Percentiles rank a stretch among this genome's conserved stretches.
phyloP scores from a whole-genome alignment of 2,888 invertebrate genomes.

The Chrysolina haemoptera region DNA sequence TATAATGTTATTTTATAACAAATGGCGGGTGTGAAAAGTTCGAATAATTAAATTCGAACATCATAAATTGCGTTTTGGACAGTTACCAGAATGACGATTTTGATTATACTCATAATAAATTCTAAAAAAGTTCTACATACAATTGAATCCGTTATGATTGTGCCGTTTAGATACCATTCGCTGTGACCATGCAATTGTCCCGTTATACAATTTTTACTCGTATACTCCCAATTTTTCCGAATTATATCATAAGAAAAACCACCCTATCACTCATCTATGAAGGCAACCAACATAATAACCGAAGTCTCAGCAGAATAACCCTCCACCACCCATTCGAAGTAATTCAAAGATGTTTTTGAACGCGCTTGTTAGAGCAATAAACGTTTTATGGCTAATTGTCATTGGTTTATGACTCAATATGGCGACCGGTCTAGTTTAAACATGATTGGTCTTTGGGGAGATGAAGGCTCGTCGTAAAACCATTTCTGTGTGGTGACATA shows the following conservation, averaged over 20 bases:
- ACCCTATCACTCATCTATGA: neutral
- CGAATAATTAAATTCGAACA: too few species aligned
- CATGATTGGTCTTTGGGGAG: constrained; percentile 68
- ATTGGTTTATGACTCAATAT: constrained; percentile 71
- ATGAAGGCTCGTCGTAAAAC: constrained; percentile 62
- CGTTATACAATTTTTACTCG: too few species aligned
- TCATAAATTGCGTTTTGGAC: too few species aligned
- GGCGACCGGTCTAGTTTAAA: constrained; percentile 69
- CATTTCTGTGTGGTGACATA: constrained; percentile 52
- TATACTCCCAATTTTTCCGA: neutral
- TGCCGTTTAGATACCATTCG: too few species aligned
- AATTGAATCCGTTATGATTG: too few species aligned
- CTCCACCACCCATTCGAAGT: constrained; percentile 16
- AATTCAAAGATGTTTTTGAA: constrained; percentile 59
- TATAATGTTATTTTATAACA: too few species aligned
- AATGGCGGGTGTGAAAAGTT: too few species aligned
- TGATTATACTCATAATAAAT: too few species aligned
- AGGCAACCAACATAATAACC: constrained; percentile 5
- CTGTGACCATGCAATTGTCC: too few species aligned
- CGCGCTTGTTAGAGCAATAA: constrained; percentile 64
- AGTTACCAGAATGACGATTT: too few species aligned
- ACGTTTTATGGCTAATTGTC: constrained; percentile 71
- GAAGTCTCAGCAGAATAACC: neutral
- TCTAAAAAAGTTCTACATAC: too few species aligned
- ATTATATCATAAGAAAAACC: neutral